Evolutionary conservation across 2,797 vertebrate species (phyloP).

Genomic region (Rhincodon typus): DNA sequence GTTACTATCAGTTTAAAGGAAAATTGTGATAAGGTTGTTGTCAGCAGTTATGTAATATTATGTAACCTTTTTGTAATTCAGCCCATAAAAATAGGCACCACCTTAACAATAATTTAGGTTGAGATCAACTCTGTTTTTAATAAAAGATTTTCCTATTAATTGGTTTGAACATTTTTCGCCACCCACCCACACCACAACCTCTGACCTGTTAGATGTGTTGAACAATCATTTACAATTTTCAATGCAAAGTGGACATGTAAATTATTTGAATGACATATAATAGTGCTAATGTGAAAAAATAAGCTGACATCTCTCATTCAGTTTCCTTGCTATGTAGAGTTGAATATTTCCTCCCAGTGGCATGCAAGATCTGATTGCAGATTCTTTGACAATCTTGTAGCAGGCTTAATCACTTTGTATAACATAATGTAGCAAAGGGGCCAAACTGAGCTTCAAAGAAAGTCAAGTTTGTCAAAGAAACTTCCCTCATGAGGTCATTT

Average conservation of each 20-base stretch:
- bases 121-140: not conserved
- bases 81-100: not conserved
- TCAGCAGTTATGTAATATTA: not conserved
- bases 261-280: not conserved
- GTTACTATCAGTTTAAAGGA: not conserved
- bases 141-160: not conserved
- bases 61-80: not conserved
- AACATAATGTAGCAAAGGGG: not conserved
- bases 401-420: conserved; percentile 29
- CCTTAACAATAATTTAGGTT: conserved; percentile 17
- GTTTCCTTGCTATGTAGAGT: not conserved
- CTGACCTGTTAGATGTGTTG: not conserved
- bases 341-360: not conserved
- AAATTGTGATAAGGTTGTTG: not conserved
- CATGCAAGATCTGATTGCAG: not conserved
- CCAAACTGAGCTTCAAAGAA: conserved; percentile 27
- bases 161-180: not conserved
- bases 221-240: not conserved
- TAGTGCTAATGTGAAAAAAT: not conserved
- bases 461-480: conserved; percentile 35
- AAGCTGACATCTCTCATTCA: not conserved
- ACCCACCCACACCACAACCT: no score
- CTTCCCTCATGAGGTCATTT: conserved; percentile 32
- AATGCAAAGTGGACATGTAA: not conserved
- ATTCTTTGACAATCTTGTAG: not conserved